Conservation (phyloP, 1,140 invertebrate species). For the Babylonia areolata region DNA sequence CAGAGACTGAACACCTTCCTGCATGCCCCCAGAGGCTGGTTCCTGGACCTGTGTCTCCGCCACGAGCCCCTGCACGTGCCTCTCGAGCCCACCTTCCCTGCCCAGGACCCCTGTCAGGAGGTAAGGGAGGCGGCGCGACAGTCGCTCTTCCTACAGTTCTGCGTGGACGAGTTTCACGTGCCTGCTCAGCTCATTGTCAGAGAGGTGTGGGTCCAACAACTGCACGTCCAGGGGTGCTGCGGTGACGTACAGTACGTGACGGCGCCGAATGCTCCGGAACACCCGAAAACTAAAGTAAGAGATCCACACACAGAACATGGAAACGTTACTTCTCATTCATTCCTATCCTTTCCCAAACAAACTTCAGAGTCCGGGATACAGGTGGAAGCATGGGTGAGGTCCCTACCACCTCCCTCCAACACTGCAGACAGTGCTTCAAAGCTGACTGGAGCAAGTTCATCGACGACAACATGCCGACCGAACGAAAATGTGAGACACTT, state of each 20-base stretch:
- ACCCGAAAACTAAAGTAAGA: background rate
- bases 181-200: constrained; percentile 4
- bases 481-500: background rate
- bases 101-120: constrained; percentile 2
- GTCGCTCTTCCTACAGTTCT: background rate
- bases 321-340: background rate
- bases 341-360: no score
- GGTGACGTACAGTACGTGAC: background rate
- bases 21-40: constrained; percentile 4
- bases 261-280: background rate
- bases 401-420: background rate
- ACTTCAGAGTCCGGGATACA: background rate
- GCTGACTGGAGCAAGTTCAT: background rate
- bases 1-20: background rate
- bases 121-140: background rate
- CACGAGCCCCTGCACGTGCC: background rate
- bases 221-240: background rate
- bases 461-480: background rate
- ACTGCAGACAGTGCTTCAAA: background rate
- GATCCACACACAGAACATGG: background rate
- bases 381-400: background rate
- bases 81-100: background rate
- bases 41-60: background rate
- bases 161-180: constrained; percentile 1
- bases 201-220: background rate